These are phyloP conservation scores for Brachionichthys hirsutus DNA, from an alignment of 2,113 vertebrate genomes.

Conservation along the genomic window DNA sequence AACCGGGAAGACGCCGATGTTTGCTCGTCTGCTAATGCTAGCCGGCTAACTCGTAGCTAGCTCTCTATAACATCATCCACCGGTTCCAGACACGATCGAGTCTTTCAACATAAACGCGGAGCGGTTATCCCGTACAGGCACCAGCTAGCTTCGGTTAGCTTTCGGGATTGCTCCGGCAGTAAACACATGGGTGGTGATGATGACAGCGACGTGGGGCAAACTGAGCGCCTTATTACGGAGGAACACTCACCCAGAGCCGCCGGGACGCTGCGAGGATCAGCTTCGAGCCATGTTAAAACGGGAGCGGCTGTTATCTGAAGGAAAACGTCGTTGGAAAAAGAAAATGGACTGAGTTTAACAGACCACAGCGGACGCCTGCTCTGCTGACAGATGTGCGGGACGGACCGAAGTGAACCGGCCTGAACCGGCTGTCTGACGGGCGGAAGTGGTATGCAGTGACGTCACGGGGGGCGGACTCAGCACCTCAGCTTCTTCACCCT, in stretches of 20 bases:
- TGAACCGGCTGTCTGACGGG: slow-evolving; percentile 66
- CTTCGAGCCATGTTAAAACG: slow-evolving; percentile 75
- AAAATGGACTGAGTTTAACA: slow-evolving; percentile 5
- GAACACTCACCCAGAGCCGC: slow-evolving; percentile 79
- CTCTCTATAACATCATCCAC: not conserved
- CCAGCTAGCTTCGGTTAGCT: slow-evolving; percentile 29
- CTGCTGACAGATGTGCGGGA: slow-evolving; percentile 66
- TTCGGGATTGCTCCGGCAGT: slow-evolving; percentile 41
- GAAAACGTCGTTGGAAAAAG: slow-evolving; percentile 46
- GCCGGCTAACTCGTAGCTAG: slow-evolving; percentile 7
- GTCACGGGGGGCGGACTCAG: slow-evolving; percentile 29
- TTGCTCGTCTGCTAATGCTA: slow-evolving; percentile 57
- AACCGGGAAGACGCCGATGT: slow-evolving; percentile 2
- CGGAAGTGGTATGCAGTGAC: slow-evolving; percentile 69
- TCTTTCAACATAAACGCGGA: not conserved
- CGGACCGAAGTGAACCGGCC: slow-evolving; percentile 65
- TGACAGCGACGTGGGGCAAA: slow-evolving; percentile 46
- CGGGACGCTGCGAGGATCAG: slow-evolving; percentile 78
- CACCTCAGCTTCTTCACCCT: too few species aligned
- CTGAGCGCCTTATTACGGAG: slow-evolving; percentile 1
- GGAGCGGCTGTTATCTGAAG: slow-evolving; percentile 54
- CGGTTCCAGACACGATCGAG: not conserved
- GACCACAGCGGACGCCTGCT: slow-evolving; percentile 7
- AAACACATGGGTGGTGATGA: slow-evolving; percentile 70
- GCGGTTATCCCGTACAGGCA: not conserved